Base-by-base conservation (phyloP, 2,888 invertebrate genomes). In the Ptychoptera albimana region DNA sequence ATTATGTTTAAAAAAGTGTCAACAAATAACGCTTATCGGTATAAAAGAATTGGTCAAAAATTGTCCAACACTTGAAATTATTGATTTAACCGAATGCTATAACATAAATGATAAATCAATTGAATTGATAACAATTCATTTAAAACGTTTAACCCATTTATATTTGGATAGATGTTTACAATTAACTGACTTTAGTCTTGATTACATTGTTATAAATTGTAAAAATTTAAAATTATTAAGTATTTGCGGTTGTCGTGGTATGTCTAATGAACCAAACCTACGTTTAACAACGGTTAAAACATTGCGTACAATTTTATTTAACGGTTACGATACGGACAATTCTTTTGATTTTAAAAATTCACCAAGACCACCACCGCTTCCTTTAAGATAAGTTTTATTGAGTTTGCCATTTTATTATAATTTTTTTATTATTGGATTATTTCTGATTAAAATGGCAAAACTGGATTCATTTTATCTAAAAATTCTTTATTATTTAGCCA, bases 31-130 rank as follows among this genome's bases (percentile, higher is more conserved):
- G 1, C 68, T 75, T 49, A 63, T 69, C 48, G 81, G 82, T 35
- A 69, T 83, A 50, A 69, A 71, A 49, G 64, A 72, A 49, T 61
- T 84, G 48, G 75, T 77, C 8, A 67, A 62, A 48, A 75, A 76
- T 54, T 82, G 82, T 58, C 76, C 77, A 29, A 75, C 80, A 50
- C 71, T 84, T 52, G 81, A 83, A 59, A 71, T 71, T 50, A 60
- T 84, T 8, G 72, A 77, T 56, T 61, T 83, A 13, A 73, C 71
- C 46, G 75, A 79, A 56, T 82, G 82, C 59, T 73, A 71, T 50
- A 75, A 76, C 54, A 70, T 82, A 36, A 77, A 76, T 50, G 82
- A 84, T 61, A 71, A 72, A 49, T 76, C 71, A 2, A 65, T 76
- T 31, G 60, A 65, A 36, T 59, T 63, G 32, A 54, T 75, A 1